A percentile compares a stretch with the other conserved stretches of the same genome.
phyloP scores from a whole-genome alignment of 2,797 vertebrate species.

The Anas bernieri region DNA sequence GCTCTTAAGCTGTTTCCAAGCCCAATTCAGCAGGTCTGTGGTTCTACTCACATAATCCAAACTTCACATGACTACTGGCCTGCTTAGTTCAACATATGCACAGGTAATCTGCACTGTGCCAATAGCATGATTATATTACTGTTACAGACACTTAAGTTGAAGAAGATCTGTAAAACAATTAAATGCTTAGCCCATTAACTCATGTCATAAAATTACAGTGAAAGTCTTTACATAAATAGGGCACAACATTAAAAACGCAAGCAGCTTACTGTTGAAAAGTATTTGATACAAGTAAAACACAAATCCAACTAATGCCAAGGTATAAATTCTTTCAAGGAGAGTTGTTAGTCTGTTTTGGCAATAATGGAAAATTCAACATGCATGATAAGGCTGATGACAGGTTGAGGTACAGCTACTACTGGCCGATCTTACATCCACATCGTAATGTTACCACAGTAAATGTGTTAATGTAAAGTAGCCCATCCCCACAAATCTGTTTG shows the following conservation, averaged over 20 bases:
- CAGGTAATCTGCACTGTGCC: background rate
- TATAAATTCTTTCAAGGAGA: background rate
- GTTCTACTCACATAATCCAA: background rate
- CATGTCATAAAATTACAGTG: background rate
- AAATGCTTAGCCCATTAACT: background rate
- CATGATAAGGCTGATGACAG: background rate
- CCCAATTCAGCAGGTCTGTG: background rate
- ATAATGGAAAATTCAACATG: background rate
- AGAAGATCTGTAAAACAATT: background rate
- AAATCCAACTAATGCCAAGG: background rate
- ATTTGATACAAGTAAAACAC: background rate
- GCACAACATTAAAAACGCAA: background rate
- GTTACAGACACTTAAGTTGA: background rate
- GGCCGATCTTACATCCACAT: background rate
- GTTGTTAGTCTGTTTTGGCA: background rate
- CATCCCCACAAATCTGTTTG: background rate
- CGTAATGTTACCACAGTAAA: background rate
- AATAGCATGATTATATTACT: fast-evolving
- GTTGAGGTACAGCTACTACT: background rate
- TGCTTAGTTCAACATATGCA: background rate
- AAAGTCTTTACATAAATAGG: background rate
- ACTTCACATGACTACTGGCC: background rate
- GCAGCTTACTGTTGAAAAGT: background rate
- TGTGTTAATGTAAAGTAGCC: background rate
- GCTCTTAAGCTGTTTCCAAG: background rate